Evolutionary conservation across 2,888 invertebrate genomes (phyloP).

Genomic region (Mythimna ferrago): DNA sequence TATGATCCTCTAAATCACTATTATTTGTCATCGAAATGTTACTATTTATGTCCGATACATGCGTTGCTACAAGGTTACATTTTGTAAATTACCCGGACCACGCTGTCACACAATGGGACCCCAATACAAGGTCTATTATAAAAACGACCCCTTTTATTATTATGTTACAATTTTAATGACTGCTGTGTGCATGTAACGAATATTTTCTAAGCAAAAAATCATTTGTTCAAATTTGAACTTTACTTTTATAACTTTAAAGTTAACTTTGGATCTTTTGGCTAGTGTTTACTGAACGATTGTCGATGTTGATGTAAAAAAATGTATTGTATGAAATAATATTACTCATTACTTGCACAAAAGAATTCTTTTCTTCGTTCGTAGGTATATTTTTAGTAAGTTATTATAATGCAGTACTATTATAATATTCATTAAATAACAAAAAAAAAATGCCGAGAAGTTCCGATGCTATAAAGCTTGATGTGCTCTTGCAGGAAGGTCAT

Average conservation of each 20-base stretch:
- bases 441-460: background rate
- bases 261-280: background rate
- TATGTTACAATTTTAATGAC: constrained; percentile 89
- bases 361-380: constrained; percentile 31
- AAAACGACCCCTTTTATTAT: constrained; percentile 83
- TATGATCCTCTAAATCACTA: constrained; percentile 82
- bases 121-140: constrained; percentile 87
- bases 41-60: constrained; percentile 79
- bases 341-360: constrained; percentile 57
- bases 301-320: constrained; percentile 53
- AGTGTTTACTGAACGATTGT: constrained; percentile 37
- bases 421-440: background rate
- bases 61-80: constrained; percentile 75
- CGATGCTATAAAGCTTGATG: constrained; percentile 1
- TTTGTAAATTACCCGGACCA: constrained; percentile 83
- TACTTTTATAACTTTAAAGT: background rate
- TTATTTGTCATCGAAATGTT: constrained; percentile 85
- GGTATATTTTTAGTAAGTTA: constrained; percentile 29
- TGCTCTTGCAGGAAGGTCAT: background rate
- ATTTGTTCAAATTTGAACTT: constrained; percentile 11
- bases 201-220: constrained; percentile 39
- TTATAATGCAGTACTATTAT: constrained; percentile 22
- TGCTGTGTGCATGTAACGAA: constrained; percentile 70
- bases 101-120: constrained; percentile 77
- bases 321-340: constrained; percentile 57